Conservation (phyloP, 37 sponge, comb jelly and placozoan genomes). For the Halichondria panicea region DNA sequence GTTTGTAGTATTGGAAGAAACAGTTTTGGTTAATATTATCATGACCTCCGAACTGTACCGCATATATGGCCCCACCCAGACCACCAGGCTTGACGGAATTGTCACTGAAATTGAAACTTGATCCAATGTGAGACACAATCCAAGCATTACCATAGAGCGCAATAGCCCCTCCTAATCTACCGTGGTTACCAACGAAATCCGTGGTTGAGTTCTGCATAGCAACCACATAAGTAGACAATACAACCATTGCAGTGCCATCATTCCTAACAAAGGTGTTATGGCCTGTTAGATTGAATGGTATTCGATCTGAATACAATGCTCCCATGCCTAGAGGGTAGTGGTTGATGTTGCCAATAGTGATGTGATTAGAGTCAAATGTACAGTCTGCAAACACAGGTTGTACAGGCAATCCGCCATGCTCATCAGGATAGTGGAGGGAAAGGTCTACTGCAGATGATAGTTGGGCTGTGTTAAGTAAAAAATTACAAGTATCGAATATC, state of each 20-base stretch:
- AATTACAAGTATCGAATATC: constrained; percentile 18
- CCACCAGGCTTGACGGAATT: constrained; percentile 19
- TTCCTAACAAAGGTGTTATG: constrained; percentile 20
- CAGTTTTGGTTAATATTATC: constrained; percentile 33
- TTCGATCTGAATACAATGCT: constrained; percentile 12
- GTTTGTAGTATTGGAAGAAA: constrained; percentile 47
- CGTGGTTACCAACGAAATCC: constrained; percentile 32
- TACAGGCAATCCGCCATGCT: constrained; percentile 7
- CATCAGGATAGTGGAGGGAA: constrained; percentile 23
- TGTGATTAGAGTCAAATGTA: constrained; percentile 23
- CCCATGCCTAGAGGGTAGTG: constrained; percentile 33
- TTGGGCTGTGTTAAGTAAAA: constrained; percentile 3
- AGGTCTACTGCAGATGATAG: constrained; percentile 43
- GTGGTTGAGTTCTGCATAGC: background rate
- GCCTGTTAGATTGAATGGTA: constrained; percentile 34
- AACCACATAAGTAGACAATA: constrained; percentile 11
- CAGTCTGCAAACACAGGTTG: constrained; percentile 43
- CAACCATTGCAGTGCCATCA: constrained; percentile 31
- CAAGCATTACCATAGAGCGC: constrained; percentile 33
- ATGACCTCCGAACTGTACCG: constrained; percentile 31
- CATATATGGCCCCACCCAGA: constrained; percentile 65
- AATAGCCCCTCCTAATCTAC: constrained; percentile 46
- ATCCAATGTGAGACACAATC: constrained; percentile 3
- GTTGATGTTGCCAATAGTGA: background rate
- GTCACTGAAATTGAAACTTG: constrained; percentile 12